Evolutionary conservation across 1,140 invertebrate genomes (phyloP).

Genomic region (Maconellicoccus hirsutus): DNA sequence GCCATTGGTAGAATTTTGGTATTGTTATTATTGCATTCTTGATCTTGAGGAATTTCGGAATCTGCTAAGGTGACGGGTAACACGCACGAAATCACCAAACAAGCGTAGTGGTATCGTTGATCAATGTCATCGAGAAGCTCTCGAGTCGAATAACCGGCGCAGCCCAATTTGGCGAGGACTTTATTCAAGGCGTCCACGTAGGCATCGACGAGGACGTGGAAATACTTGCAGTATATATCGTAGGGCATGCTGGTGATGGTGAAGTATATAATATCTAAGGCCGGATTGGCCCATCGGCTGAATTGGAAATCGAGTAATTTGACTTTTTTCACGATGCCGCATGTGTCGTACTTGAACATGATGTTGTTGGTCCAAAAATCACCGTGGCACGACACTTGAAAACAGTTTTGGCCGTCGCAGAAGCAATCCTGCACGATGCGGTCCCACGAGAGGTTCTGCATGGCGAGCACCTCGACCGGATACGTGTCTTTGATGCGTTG

Average conservation of each 20-base stretch:
- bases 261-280: constrained; percentile 17
- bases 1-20: neutral
- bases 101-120: neutral
- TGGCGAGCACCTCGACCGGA: neutral
- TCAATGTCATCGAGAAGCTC: neutral
- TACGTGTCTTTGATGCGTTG: neutral
- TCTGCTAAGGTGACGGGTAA: neutral
- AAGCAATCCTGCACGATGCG: constrained; percentile 29
- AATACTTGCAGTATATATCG: neutral
- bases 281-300: neutral
- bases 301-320: neutral
- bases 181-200: constrained; percentile 21
- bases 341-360: neutral
- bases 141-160: neutral
- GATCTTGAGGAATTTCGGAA: neutral
- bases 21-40: neutral
- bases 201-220: neutral
- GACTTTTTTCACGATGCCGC: neutral
- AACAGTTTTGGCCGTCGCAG: constrained; percentile 26
- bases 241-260: neutral
- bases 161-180: neutral
- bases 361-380: neutral
- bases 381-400: constrained; percentile 5
- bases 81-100: neutral
- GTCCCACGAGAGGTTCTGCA: neutral